These are phyloP conservation scores for Pogonocherus hispidulus DNA, from an alignment of 2,888 invertebrate species.

Conservation along the genomic window DNA sequence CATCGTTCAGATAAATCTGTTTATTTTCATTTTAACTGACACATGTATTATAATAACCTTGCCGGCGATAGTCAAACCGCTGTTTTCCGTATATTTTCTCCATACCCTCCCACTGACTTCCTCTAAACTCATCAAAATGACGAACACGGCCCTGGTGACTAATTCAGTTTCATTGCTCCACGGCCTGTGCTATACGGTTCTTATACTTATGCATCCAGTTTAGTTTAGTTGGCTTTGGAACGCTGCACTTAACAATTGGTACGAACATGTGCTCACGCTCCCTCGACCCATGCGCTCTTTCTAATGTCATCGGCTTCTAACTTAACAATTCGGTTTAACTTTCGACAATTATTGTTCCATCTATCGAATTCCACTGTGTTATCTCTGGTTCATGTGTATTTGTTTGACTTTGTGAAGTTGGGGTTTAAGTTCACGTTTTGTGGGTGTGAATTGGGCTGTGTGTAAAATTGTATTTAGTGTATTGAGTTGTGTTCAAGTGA, in stretches of 20 bases:
- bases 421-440: not conserved
- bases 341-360: not conserved
- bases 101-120: constrained; percentile 55
- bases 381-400: not conserved
- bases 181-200: constrained; percentile 51
- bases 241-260: constrained; percentile 46
- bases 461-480: constrained; percentile 35
- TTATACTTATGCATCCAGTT: constrained; percentile 49
- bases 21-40: constrained; percentile 18
- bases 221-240: constrained; percentile 53
- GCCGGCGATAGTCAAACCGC: constrained; percentile 37
- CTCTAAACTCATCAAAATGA: constrained; percentile 56
- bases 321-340: constrained; percentile 2
- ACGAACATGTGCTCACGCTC: constrained; percentile 45
- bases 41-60: constrained; percentile 35
- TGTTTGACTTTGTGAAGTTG: constrained; percentile 11
- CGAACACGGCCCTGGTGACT: constrained; percentile 62
- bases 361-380: constrained; percentile 12
- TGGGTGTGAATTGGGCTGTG: constrained; percentile 19
- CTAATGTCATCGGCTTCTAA: constrained; percentile 32
- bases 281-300: constrained; percentile 33
- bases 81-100: constrained; percentile 46
- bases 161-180: constrained; percentile 55
- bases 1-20: constrained; percentile 7
- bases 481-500: constrained; percentile 43